phyloP scores from a whole-genome alignment of 2,797 vertebrate genomes.

The Smutsia gigantea region DNA sequence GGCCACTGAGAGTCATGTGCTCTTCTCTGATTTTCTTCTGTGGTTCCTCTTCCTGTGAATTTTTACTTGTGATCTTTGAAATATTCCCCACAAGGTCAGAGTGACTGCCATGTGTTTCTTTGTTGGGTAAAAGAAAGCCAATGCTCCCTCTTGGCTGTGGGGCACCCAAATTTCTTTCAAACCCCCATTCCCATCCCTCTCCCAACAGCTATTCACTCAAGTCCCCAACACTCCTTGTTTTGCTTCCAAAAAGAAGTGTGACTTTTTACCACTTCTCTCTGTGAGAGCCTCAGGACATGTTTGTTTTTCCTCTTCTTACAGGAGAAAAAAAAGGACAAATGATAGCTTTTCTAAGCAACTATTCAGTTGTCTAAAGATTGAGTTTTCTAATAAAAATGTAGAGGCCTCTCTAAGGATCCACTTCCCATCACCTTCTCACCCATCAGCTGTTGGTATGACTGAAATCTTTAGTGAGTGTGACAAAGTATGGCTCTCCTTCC shows the following conservation, averaged over 20 bases:
- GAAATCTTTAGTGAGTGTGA: background rate
- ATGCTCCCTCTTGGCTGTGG: background rate
- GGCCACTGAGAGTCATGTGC: background rate
- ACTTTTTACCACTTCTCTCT: background rate
- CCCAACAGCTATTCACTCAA: background rate
- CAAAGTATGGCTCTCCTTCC: background rate
- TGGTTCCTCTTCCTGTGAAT: background rate
- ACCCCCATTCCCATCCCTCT: fast-evolving
- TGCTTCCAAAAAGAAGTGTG: background rate
- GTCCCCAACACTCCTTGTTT: background rate
- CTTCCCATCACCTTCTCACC: background rate
- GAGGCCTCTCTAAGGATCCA: background rate
- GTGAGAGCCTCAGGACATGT: background rate
- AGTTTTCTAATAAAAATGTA: background rate
- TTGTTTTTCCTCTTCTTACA: background rate
- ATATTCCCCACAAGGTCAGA: conserved; percentile 32
- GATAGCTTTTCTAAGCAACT: background rate
- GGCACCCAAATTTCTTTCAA: background rate
- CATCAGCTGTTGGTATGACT: background rate
- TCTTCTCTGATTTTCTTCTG: conserved; percentile 56
- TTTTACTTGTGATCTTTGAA: conserved; percentile 65
- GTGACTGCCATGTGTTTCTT: background rate
- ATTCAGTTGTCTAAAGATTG: background rate
- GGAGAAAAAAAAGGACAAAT: conserved; percentile 2
- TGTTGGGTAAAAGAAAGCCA: background rate